phyloP scores from a whole-genome alignment of 2,888 invertebrate genomes.

The Agrochola lychnidis region DNA sequence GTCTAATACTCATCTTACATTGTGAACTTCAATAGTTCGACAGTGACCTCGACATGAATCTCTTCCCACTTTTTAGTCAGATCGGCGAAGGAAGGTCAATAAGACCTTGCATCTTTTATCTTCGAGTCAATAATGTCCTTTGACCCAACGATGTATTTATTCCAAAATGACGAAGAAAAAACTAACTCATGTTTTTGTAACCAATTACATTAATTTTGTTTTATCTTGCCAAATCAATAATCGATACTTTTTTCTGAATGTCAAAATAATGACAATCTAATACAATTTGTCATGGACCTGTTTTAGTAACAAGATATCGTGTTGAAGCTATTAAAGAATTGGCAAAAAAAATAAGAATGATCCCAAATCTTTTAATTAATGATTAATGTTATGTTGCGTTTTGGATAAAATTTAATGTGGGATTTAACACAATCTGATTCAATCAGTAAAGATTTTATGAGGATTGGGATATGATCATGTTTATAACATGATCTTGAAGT shows the following conservation, averaged over 20 bases:
- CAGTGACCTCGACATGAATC: conserved; percentile 73
- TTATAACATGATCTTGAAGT: conserved; percentile 3
- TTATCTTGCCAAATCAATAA: conserved; percentile 26
- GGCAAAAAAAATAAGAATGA: conserved; percentile 28
- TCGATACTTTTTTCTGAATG: conserved; percentile 39
- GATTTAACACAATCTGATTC: conserved; percentile 22
- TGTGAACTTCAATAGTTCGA: conserved; percentile 63
- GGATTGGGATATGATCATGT: not conserved
- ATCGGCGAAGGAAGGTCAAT: conserved; percentile 60
- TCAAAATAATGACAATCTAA: conserved; percentile 28
- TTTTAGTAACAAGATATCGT: conserved; percentile 45
- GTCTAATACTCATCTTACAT: conserved; percentile 27
- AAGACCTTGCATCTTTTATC: conserved; percentile 68
- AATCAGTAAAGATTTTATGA: conserved; percentile 15
- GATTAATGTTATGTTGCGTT: conserved; percentile 42
- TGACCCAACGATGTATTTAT: conserved; percentile 42
- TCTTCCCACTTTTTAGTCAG: conserved; percentile 69
- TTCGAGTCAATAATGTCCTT: conserved; percentile 50
- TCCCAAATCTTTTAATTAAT: conserved; percentile 48
- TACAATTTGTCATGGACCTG: conserved; percentile 47
- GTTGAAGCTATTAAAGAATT: conserved; percentile 47
- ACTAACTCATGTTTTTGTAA: conserved; percentile 14
- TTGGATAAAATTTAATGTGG: conserved; percentile 12
- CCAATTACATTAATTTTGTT: conserved; percentile 21
- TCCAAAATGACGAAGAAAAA: conserved; percentile 30